A percentile compares a stretch with the other conserved stretches of the same genome.
phyloP scores from a whole-genome alignment of 2,888 invertebrate species.

The Cantharis nigra region DNA sequence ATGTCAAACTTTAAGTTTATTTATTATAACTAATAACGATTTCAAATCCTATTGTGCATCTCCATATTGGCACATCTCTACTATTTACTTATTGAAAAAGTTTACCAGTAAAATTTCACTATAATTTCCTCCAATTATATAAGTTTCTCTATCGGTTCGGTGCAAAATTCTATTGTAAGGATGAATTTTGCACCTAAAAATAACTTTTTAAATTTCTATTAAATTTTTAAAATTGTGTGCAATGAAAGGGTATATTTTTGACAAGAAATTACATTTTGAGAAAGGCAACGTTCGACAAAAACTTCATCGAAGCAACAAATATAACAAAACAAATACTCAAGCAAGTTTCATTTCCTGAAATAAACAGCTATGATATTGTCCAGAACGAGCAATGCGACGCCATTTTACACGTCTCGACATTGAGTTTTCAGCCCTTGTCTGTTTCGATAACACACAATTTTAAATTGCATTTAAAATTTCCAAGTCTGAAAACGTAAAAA shows the following conservation, averaged over 20 bases:
- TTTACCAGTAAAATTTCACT: not conserved
- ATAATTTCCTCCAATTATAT: not conserved
- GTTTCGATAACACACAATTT: slow-evolving; percentile 28
- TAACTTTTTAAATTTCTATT: not conserved
- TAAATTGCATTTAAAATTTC: slow-evolving; percentile 1
- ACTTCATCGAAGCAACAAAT: slow-evolving; percentile 43
- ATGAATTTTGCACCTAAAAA: not conserved
- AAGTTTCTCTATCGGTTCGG: not conserved
- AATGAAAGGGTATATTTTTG: slow-evolving; percentile 10
- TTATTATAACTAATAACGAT: not conserved
- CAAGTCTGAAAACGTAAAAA: slow-evolving; percentile 15
- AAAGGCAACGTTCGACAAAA: slow-evolving; percentile 26
- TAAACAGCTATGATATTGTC: slow-evolving; percentile 48
- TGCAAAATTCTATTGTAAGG: not conserved
- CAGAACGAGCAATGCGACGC: slow-evolving; percentile 43
- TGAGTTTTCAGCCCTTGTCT: slow-evolving; percentile 38
- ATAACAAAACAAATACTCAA: slow-evolving; percentile 47
- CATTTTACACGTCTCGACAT: slow-evolving; percentile 43
- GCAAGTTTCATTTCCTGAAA: slow-evolving; percentile 51
- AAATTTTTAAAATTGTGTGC: not conserved
- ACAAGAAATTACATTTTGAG: slow-evolving; percentile 21
- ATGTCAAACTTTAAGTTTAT: not conserved
- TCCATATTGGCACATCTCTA: not conserved
- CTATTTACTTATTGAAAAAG: not conserved
- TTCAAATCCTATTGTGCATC: not conserved